Evolutionary conservation across 1,140 invertebrate genomes (phyloP).

Genomic region (Lineus longissimus): DNA sequence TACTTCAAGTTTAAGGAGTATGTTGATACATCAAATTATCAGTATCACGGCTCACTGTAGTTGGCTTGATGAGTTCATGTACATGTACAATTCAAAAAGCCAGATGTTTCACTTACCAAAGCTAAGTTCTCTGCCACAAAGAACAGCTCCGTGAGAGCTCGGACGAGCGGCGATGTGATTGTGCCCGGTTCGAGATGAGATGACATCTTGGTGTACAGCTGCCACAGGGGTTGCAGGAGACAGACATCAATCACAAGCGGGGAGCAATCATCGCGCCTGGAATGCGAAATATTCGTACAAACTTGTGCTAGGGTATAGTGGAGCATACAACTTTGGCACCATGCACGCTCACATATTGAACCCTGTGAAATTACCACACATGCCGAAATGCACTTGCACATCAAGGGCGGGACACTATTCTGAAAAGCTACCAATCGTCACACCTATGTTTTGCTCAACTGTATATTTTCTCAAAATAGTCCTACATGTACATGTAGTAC

Average conservation of each 20-base stretch:
- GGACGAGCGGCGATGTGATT: constrained; percentile 35
- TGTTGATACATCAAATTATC: too few species aligned
- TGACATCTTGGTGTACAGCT: constrained; percentile 35
- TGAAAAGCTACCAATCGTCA: too few species aligned
- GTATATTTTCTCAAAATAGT: too few species aligned
- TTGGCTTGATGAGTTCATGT: too few species aligned
- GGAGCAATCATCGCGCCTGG: neutral
- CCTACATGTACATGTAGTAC: too few species aligned
- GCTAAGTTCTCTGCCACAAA: constrained; percentile 46
- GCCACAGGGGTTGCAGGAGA: constrained; percentile 44
- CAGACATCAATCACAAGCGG: constrained; percentile 32
- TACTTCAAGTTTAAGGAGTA: too few species aligned
- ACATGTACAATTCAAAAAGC: too few species aligned
- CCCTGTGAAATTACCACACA: neutral
- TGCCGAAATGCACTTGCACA: neutral
- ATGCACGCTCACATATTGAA: neutral
- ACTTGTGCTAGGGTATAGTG: neutral
- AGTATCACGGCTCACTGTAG: too few species aligned
- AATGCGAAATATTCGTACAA: neutral
- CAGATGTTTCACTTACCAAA: constrained; percentile 46
- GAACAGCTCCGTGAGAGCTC: constrained; percentile 49
- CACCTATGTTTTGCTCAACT: too few species aligned
- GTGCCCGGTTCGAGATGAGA: constrained; percentile 26
- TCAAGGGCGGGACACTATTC: neutral
- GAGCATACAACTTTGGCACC: neutral